Base-by-base conservation (phyloP, 2,888 invertebrate genomes). In the Heliconius erato region DNA sequence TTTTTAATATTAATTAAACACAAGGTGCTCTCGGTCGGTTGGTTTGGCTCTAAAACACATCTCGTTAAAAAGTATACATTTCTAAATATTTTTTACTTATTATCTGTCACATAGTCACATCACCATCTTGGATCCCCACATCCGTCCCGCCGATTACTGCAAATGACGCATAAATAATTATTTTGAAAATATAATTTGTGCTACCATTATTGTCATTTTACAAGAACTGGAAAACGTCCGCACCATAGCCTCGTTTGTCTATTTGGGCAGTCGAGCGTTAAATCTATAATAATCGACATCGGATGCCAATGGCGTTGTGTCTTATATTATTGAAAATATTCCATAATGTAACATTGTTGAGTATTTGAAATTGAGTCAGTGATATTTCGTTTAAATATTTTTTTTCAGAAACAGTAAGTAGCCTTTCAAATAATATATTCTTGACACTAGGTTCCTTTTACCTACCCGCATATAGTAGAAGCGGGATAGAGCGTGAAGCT, bases 121-220 rank as follows among this genome's bases (percentile, higher is more conserved):
- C 16, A 67, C 23, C 35, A 67, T 26, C 44, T 76, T 71, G 35
- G 32, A 79, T 80, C 65, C 79, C 68, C 78, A 79, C 79, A 77
- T 54, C 76, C 80, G 76, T 71, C 76, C 80, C 79, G 49, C 81
- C 63, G 71, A 81, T 81, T 79, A 74, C 54, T 79, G 26, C 74
- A 81, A 86, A 84, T 86, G 82, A 88, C 26, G 86, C 88, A 83
- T 87, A 74, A 87, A 86, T 87, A 89, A 89, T 88, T 86, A 85
- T 88, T 87, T 87, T 89, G 89, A 90, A 87, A 88, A 88, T 87
- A 88, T 90, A 90, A 90, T 91, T 87, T 84, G 83, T 87, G 82
- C 83, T 84, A 87, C 88, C 87, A 86, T 86, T 84, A 84, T 86
- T 85, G 85, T 85, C 87, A 85, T 85, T 85, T 84, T 82, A 84